Base-by-base conservation (phyloP, 2,113 vertebrate species). In the Neolamprologus tretocephalus region DNA sequence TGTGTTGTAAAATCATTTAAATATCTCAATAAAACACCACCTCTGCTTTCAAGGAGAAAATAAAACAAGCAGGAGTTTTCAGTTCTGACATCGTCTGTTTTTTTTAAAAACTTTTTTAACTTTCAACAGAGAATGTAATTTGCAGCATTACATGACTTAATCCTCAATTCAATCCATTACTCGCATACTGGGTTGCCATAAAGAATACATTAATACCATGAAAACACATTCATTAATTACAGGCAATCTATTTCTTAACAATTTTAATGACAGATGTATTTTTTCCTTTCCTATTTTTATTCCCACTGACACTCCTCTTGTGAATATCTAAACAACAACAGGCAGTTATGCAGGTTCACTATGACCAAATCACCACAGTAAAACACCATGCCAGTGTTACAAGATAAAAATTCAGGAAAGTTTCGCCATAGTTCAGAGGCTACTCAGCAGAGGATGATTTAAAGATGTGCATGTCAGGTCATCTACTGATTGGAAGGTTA, bases 31-130 rank as follows among this genome's bases (percentile, higher is more conserved):
- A 63, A 33, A 63, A 63, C 16, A 11, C 16, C 16, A 63, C 28
- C 58, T 63, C 58, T 63, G 28, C 58, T 63, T 63, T 63, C 58
- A 63, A 63, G 28, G 2, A 19, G 28, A 63, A 63, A 63, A 63
- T 63, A 33, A 63, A 19, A 63, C 58, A 63, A 10, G 58, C 58
- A 11, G 16, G 9, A 61, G 58, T 63, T 19, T 63, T 63, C 58
- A 63, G 28, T 63, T 10, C 28, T 63, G 58, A 19, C 16, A 7
- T 19, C 3, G 16, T 63, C 28, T 19, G 16, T 2, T 31, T 31
- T 28, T 49, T 8, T 17, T 49, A 6, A 5, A 0, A 26, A 33
- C 3, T 1, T 33, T 33, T 63, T 19, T 1, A 2, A 33, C 58
- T 63, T 63, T 4, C 4, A 63, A 63, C 58, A 63, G 58, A 63